These are phyloP conservation scores for Emydura subglobosa DNA, from an alignment of 2,113 vertebrate species.

Conservation along the genomic window DNA sequence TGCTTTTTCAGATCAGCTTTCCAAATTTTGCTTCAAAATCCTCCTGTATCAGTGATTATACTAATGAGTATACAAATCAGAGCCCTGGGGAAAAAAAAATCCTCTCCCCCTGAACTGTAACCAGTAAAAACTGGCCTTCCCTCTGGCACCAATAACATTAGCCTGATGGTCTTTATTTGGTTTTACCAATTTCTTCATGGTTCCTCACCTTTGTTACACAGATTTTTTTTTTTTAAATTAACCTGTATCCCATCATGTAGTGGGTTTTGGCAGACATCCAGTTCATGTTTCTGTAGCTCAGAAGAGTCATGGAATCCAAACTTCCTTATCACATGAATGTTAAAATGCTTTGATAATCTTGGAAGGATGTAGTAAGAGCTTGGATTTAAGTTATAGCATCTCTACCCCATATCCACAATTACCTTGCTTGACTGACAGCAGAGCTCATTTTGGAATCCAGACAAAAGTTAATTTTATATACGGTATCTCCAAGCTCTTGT, in stretches of 20 bases:
- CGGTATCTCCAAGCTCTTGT: neutral
- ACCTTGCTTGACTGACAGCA: neutral
- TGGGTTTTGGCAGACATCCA: neutral
- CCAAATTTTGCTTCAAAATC: neutral
- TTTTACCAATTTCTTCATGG: neutral
- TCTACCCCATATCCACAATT: rapidly evolving
- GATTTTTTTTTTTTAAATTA: neutral
- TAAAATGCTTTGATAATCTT: neutral
- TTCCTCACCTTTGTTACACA: neutral
- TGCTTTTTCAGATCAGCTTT: neutral
- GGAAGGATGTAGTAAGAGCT: neutral
- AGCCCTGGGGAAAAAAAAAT: neutral
- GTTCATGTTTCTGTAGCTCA: neutral
- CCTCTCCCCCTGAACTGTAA: neutral
- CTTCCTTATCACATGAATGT: neutral
- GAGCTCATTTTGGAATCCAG: neutral
- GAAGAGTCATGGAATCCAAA: neutral
- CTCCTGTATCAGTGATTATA: neutral
- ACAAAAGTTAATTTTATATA: neutral
- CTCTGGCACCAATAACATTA: neutral
- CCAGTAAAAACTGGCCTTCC: neutral
- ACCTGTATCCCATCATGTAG: neutral
- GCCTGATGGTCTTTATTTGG: neutral
- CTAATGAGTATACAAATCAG: rapidly evolving
- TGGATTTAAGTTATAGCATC: neutral